Conservation (phyloP, 1,140 invertebrate genomes). For the Micrasema minimum region DNA sequence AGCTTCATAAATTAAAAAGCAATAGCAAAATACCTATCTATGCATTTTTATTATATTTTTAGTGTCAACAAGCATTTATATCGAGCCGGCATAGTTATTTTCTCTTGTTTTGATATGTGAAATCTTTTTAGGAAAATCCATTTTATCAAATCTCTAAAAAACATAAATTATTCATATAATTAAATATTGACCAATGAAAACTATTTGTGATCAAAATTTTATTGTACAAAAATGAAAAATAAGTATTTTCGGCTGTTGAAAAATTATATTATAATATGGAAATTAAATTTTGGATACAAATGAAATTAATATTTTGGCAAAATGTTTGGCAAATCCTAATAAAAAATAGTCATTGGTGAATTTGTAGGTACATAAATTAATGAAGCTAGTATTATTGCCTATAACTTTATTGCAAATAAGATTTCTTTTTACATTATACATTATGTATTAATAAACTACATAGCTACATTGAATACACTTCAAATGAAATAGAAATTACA, state of each 20-base stretch:
- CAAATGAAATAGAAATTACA: conserved; percentile 17
- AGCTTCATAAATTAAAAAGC: too few relatives aligned
- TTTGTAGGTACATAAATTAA: conserved; percentile 30
- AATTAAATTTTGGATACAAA: conserved; percentile 53
- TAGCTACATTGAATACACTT: conserved; percentile 3
- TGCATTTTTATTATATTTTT: too few relatives aligned
- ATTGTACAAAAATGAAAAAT: conserved; percentile 55
- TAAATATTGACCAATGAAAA: conserved; percentile 70
- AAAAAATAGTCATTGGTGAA: conserved; percentile 30
- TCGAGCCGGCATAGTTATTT: too few relatives aligned
- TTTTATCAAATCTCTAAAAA: conserved; percentile 1
- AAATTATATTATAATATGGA: conserved; percentile 51
- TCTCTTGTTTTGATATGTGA: too few relatives aligned
- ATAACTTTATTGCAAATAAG: conserved; percentile 30
- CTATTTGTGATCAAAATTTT: conserved; percentile 67
- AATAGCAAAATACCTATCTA: too few relatives aligned
- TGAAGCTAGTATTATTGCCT: conserved; percentile 24
- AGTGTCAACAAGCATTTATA: too few relatives aligned
- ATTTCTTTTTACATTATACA: conserved; percentile 15
- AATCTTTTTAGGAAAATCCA: conserved; percentile 13
- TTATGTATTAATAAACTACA: not conserved
- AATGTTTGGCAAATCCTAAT: conserved; percentile 32
- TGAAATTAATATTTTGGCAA: conserved; percentile 52
- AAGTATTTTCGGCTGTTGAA: conserved; percentile 55
- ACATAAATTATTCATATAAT: conserved; percentile 22